These are phyloP conservation scores for Pogonophryne albipinna DNA, from an alignment of 2,797 vertebrate species.

Conservation along the genomic window DNA sequence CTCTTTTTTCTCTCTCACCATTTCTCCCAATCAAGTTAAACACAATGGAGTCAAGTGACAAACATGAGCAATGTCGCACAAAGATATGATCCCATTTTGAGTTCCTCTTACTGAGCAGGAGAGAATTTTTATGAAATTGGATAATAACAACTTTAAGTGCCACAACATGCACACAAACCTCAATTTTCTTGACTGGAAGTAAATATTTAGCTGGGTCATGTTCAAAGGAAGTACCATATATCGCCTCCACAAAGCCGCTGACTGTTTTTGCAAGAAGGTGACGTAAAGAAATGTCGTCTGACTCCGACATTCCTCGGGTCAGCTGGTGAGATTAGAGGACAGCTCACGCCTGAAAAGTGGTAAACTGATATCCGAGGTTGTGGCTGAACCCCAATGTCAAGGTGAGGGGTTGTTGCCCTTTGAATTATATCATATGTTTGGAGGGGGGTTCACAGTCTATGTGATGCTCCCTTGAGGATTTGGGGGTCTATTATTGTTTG, in stretches of 20 bases:
- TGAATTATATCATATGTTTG: slow-evolving; percentile 79
- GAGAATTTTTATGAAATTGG: slow-evolving; percentile 23
- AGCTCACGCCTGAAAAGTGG: slow-evolving; percentile 55
- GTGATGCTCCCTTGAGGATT: slow-evolving; percentile 59
- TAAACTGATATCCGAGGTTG: slow-evolving; percentile 72
- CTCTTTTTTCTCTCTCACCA: slow-evolving; percentile 38
- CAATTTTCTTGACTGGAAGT: slow-evolving; percentile 8
- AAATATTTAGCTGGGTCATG: slow-evolving; percentile 11
- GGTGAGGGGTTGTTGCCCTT: slow-evolving; percentile 72
- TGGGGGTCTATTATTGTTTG: slow-evolving; percentile 67
- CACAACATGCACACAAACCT: background rate
- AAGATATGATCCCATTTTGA: slow-evolving; percentile 8
- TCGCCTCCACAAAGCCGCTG: slow-evolving; percentile 23
- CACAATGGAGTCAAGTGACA: slow-evolving; percentile 36
- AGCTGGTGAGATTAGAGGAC: slow-evolving; percentile 71
- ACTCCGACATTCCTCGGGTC: slow-evolving; percentile 70
- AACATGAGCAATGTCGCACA: slow-evolving; percentile 14
- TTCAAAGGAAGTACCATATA: slow-evolving; percentile 44
- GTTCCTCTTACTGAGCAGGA: background rate
- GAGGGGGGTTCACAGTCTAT: slow-evolving; percentile 45
- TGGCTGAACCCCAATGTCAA: slow-evolving; percentile 74
- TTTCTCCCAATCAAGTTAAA: slow-evolving; percentile 42
- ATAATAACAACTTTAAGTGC: background rate
- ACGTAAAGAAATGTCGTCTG: slow-evolving; percentile 60
- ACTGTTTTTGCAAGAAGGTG: slow-evolving; percentile 44